Percentiles rank a stretch among this genome's conserved stretches.
Evolutionary conservation across 2,888 invertebrate genomes (phyloP).

Genomic region (Cheilosia vernalis): DNA sequence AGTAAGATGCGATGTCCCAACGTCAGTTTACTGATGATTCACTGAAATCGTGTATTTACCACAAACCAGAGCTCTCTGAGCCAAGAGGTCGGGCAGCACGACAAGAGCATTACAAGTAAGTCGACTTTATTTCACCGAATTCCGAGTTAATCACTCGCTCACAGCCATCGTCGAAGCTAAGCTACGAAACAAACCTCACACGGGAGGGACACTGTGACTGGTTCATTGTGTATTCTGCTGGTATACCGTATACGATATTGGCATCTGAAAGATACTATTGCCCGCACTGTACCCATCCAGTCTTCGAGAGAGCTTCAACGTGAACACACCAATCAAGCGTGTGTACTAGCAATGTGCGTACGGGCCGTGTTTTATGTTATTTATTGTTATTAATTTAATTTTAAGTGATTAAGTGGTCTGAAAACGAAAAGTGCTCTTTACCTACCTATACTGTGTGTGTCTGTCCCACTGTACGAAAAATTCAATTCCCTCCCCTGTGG

Average conservation of each 20-base stretch:
- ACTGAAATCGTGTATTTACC: slow-evolving; percentile 44
- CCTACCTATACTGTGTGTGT: neutral
- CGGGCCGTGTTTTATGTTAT: slow-evolving; percentile 50
- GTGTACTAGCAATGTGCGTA: slow-evolving; percentile 63
- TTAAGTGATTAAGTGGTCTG: slow-evolving; percentile 68
- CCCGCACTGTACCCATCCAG: slow-evolving; percentile 27
- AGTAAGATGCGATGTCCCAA: slow-evolving; percentile 39
- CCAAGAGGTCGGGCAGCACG: slow-evolving; percentile 12
- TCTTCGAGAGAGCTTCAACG: slow-evolving; percentile 60
- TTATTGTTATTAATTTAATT: slow-evolving; percentile 71
- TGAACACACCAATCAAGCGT: slow-evolving; percentile 41
- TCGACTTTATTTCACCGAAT: slow-evolving; percentile 63
- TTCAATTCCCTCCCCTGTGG: slow-evolving; percentile 9
- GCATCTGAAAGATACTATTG: slow-evolving; percentile 33
- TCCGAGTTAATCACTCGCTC: slow-evolving; percentile 64
- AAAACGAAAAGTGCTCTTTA: slow-evolving; percentile 8
- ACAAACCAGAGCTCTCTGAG: slow-evolving; percentile 36
- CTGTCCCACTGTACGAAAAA: slow-evolving; percentile 1
- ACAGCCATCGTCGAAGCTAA: slow-evolving; percentile 7
- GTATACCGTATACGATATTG: slow-evolving; percentile 20
- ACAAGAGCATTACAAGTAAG: slow-evolving; percentile 46
- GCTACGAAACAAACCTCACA: slow-evolving; percentile 23
- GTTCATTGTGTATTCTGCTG: slow-evolving; percentile 1
- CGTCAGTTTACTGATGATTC: slow-evolving; percentile 61
- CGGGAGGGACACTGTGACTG: neutral